phyloP scores from a whole-genome alignment of 2,113 vertebrate species.

The Chaetorhynchus papuensis region DNA sequence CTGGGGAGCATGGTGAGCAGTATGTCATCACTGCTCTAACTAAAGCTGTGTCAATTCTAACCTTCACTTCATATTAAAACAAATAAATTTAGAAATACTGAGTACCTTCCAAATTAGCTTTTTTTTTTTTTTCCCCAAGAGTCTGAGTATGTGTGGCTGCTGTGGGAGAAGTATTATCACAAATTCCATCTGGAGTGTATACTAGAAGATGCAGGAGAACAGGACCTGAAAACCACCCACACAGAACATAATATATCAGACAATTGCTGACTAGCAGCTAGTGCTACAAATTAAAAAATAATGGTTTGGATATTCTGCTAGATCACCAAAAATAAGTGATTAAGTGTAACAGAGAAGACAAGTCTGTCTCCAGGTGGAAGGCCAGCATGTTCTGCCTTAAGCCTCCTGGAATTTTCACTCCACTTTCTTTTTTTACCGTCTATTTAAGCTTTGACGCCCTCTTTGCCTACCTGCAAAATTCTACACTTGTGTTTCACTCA shows the following conservation, averaged over 20 bases:
- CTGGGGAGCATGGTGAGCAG: not conserved
- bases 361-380: not conserved
- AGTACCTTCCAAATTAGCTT: not conserved
- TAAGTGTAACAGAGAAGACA: not conserved
- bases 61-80: constrained; percentile 23
- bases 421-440: not conserved
- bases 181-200: not conserved
- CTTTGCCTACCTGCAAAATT: not conserved
- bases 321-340: not conserved
- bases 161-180: not conserved
- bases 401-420: not conserved
- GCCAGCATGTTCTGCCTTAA: not conserved
- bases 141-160: not conserved
- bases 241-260: not conserved
- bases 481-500: not conserved
- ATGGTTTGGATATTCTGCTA: not conserved
- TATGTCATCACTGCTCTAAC: not conserved
- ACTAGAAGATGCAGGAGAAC: not conserved
- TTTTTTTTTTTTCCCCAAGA: not conserved
- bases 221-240: not conserved
- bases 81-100: constrained; percentile 15
- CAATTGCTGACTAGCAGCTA: not conserved
- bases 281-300: not conserved
- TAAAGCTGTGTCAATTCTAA: constrained; percentile 14
- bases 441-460: not conserved